Percentiles rank a stretch among this genome's conserved stretches.
Conservation (phyloP, 2,113 vertebrate species). For the Anser brachyrhynchus region DNA sequence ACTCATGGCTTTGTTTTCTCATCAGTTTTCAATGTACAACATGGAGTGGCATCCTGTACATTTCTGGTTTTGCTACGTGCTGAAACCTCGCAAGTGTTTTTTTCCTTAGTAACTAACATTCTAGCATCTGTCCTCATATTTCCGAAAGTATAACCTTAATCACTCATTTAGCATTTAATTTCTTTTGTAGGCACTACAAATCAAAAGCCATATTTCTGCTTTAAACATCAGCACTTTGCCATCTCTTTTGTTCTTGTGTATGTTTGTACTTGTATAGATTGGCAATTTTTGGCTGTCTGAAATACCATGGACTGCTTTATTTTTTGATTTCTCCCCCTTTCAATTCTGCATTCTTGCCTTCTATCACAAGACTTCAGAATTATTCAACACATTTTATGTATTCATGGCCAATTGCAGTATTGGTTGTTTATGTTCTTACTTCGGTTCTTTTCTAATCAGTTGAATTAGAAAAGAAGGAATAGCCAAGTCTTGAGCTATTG, state of each 20-base stretch:
- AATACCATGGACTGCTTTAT: neutral
- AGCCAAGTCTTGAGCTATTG: neutral
- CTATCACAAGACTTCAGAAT: neutral
- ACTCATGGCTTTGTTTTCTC: neutral
- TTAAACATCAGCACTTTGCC: neutral
- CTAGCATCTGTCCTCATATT: neutral
- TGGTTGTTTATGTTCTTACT: neutral
- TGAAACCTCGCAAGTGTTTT: neutral
- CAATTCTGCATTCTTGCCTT: neutral
- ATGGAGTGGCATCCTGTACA: neutral
- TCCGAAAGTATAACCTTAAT: neutral
- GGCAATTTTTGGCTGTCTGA: neutral
- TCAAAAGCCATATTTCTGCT: neutral
- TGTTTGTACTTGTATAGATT: neutral
- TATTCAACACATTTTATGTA: neutral
- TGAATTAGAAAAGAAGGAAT: neutral
- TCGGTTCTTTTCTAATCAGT: neutral
- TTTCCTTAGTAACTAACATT: neutral
- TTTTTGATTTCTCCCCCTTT: neutral
- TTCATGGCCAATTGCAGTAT: neutral
- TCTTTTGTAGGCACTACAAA: neutral
- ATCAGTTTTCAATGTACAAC: neutral
- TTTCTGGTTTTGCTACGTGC: neutral
- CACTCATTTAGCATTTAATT: neutral
- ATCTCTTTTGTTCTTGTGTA: neutral